Conservation (phyloP, 2,888 invertebrate genomes). For the Myathropa florea region DNA sequence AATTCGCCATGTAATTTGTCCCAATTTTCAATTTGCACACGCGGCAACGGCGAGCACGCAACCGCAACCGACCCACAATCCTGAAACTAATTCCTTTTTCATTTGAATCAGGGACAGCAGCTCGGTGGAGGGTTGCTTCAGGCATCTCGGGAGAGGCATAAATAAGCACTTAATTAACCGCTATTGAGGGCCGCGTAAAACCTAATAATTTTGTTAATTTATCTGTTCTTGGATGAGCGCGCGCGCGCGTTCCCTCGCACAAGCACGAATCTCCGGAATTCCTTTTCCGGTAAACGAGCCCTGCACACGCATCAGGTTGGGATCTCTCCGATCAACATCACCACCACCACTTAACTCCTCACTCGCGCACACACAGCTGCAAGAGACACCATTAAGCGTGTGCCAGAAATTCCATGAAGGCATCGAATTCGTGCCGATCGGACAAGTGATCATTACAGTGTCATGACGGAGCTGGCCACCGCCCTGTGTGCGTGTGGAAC, state of each 20-base stretch:
- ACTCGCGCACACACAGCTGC: slow-evolving; percentile 1
- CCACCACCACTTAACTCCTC: not conserved
- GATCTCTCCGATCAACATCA: slow-evolving; percentile 1
- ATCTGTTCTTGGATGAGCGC: slow-evolving; percentile 41
- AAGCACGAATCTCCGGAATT: slow-evolving; percentile 46
- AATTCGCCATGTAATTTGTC: slow-evolving; percentile 61
- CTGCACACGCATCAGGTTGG: slow-evolving; percentile 42
- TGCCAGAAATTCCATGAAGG: slow-evolving; percentile 67
- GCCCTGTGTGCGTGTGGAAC: slow-evolving; percentile 13
- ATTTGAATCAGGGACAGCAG: not conserved
- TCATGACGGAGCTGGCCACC: slow-evolving; percentile 23
- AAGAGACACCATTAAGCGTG: slow-evolving; percentile 46
- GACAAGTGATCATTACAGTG: slow-evolving; percentile 51
- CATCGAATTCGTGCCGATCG: slow-evolving; percentile 29
- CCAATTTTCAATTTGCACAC: slow-evolving; percentile 65
- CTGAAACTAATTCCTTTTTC: slow-evolving; percentile 23
- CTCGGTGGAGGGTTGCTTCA: not conserved
- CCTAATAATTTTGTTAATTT: slow-evolving; percentile 70
- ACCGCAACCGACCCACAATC: slow-evolving; percentile 19
- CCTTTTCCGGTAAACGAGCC: slow-evolving; percentile 66
- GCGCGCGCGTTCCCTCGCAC: slow-evolving; percentile 8
- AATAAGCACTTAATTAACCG: slow-evolving; percentile 71
- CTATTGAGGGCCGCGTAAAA: slow-evolving; percentile 67
- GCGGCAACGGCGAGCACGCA: slow-evolving; percentile 38
- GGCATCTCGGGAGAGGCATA: slow-evolving; percentile 57